These are phyloP conservation scores for Leptopilina drosophilae DNA, from an alignment of 2,888 invertebrate species.

Conservation along the genomic window DNA sequence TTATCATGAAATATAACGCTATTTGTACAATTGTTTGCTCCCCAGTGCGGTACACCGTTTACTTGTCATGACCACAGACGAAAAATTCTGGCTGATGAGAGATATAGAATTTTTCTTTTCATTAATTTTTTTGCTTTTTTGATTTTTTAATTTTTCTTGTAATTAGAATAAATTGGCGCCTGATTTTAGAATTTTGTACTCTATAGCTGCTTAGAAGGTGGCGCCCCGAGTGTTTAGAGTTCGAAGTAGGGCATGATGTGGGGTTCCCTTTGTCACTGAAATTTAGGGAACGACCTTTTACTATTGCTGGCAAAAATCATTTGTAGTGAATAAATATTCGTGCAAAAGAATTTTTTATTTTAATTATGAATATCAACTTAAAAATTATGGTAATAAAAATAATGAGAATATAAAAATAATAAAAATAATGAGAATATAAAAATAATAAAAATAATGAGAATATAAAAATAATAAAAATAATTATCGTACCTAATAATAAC, in stretches of 20 bases:
- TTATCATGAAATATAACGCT: conserved; percentile 76
- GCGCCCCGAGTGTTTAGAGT: neutral
- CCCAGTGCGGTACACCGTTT: conserved; percentile 56
- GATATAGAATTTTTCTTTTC: neutral
- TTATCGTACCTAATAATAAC: too few relatives aligned
- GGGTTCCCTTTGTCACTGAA: neutral
- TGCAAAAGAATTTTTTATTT: too few relatives aligned
- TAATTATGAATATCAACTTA: too few relatives aligned
- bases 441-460: too few relatives aligned
- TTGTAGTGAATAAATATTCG: too few relatives aligned
- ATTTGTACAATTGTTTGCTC: conserved; percentile 76
- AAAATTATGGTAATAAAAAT: too few relatives aligned
- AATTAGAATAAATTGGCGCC: neutral
- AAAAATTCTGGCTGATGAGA: conserved; percentile 59
- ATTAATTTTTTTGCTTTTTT: too few relatives aligned
- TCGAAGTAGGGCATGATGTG: neutral
- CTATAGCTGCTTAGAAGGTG: conserved; percentile 9
- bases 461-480: too few relatives aligned
- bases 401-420: too few relatives aligned
- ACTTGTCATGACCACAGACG: conserved; percentile 70
- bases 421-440: too few relatives aligned
- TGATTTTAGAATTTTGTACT: conserved; percentile 18
- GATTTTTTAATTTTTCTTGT: neutral
- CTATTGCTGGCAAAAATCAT: too few relatives aligned
- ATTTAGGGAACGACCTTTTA: too few relatives aligned